phyloP scores from a whole-genome alignment of 2,797 vertebrate species.

The Sebastes ruberrimus region DNA sequence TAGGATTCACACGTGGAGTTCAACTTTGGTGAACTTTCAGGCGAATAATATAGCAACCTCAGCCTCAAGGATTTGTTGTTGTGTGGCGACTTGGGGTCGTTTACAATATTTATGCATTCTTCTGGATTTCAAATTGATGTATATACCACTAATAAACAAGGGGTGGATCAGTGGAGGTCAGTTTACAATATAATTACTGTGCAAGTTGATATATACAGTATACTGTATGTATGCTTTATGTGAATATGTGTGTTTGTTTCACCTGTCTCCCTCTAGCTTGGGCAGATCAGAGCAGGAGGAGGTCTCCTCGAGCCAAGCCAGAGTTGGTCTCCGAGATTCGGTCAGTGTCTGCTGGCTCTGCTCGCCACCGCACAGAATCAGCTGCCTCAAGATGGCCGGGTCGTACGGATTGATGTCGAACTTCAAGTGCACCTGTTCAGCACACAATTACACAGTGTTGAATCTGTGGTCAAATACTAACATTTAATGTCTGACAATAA shows the following conservation, averaged over 20 bases:
- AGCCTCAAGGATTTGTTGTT: background rate
- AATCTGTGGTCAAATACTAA: background rate
- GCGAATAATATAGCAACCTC: background rate
- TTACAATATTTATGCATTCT: background rate
- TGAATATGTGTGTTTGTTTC: constrained; percentile 6
- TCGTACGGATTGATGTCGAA: constrained; percentile 98
- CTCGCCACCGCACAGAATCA: constrained; percentile 90
- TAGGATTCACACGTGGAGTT: too few relatives aligned
- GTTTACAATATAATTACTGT: background rate
- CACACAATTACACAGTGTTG: background rate
- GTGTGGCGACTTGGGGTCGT: background rate
- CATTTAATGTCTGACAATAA: background rate
- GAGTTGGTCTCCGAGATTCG: constrained; percentile 92
- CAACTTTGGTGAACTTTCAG: too few relatives aligned
- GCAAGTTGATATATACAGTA: background rate
- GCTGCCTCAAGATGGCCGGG: constrained; percentile 93
- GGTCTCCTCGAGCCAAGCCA: constrained; percentile 96
- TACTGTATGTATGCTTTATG: background rate
- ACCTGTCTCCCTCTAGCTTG: constrained; percentile 99
- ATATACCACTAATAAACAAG: background rate
- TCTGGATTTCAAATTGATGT: background rate
- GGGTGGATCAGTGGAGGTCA: background rate
- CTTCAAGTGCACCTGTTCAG: constrained; percentile 93
- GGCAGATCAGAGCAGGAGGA: constrained; percentile 98
- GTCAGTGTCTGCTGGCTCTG: constrained; percentile 84